These are phyloP conservation scores for Atlantisia rogersi DNA, from an alignment of 2,113 vertebrate genomes.

Conservation along the genomic window DNA sequence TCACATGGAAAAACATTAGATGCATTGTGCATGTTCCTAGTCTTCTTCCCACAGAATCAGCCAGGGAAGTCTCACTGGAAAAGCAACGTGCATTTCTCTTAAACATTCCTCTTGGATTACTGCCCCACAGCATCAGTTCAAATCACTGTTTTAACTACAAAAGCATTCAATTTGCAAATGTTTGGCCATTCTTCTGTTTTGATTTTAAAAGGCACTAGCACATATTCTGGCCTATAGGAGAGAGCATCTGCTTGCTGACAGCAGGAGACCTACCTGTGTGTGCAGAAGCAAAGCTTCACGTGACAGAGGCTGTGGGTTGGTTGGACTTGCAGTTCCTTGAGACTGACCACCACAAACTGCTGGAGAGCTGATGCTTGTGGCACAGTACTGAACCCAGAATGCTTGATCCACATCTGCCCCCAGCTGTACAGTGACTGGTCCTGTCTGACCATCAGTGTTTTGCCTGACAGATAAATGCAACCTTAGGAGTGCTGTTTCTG, in stretches of 20 bases:
- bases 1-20: not conserved
- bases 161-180: not conserved
- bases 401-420: not conserved
- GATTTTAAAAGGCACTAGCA: not conserved
- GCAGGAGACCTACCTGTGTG: not conserved
- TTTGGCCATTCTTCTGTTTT: not conserved
- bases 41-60: not conserved
- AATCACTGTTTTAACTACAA: not conserved
- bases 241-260: not conserved
- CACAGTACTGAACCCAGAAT: accelerated
- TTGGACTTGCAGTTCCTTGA: not conserved
- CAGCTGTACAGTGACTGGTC: not conserved
- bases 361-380: not conserved
- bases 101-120: not conserved
- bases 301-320: not conserved
- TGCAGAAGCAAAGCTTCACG: not conserved
- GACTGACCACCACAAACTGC: not conserved
- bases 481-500: not conserved
- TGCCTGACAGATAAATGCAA: not conserved
- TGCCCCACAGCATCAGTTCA: not conserved
- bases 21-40: not conserved
- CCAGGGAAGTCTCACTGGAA: not conserved
- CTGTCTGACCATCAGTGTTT: not conserved
- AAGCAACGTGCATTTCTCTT: not conserved
- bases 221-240: not conserved